Percentiles rank a stretch among this genome's conserved stretches.
These are phyloP conservation scores for Drosophila histrio DNA, from an alignment of 2,888 invertebrate species.

Conservation along the genomic window DNA sequence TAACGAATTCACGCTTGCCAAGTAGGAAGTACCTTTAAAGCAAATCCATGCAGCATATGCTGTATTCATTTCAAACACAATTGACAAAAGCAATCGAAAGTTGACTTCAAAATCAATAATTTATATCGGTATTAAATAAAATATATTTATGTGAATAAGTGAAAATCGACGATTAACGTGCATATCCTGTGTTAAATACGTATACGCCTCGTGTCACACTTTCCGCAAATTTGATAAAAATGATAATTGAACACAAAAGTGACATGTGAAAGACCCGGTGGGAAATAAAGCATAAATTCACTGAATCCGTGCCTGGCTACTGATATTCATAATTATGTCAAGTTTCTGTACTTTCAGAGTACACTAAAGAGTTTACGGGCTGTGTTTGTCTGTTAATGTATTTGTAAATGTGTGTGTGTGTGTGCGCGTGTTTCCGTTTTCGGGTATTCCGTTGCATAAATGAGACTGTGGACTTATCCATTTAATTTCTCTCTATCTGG, in stretches of 20 bases:
- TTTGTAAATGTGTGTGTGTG: neutral
- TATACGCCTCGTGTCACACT: constrained; percentile 1
- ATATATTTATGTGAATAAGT: neutral
- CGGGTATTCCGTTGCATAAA: neutral
- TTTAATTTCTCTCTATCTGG: too few species aligned
- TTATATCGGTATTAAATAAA: neutral
- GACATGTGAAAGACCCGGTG: neutral
- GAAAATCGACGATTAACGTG: neutral
- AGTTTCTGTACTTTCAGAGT: neutral
- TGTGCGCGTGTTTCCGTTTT: neutral
- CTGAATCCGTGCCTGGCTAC: neutral
- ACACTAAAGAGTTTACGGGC: neutral
- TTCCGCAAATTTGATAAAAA: constrained; percentile 7
- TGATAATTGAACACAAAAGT: constrained; percentile 14
- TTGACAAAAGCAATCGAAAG: neutral
- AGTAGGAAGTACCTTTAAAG: neutral
- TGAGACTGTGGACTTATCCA: neutral
- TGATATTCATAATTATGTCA: constrained; percentile 22
- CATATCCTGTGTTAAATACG: constrained; percentile 5
- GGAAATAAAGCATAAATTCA: constrained; percentile 20
- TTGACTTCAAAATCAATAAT: neutral
- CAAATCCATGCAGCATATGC: neutral
- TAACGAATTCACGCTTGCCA: neutral
- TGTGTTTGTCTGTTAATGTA: neutral
- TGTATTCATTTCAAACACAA: neutral